Base-by-base conservation (phyloP, 2,888 invertebrate species). In the Brachyptera risi region DNA sequence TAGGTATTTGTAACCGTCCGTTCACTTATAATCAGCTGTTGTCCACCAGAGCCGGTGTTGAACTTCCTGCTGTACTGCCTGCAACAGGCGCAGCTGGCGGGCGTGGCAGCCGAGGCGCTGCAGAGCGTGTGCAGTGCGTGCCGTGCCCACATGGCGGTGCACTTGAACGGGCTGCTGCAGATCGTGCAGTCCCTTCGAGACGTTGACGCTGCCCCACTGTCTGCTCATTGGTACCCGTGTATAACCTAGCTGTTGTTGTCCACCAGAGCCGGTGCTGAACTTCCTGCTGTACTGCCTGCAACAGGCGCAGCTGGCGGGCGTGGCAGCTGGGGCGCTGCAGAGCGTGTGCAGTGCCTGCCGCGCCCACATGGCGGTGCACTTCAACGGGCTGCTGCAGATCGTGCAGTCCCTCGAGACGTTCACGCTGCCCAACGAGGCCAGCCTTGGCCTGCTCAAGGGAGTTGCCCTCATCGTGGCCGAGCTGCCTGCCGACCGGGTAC, bases 51-150 rank as follows among this genome's bases (percentile, higher is more conserved):
- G 76, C 87, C 91, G 13, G 86, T 90, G 51, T 78, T 95, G 62
- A 88, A 92, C 75, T 90, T 88, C 71, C 78, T 95, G 26, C 78
- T 93, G 47, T 80, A 80, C 42, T 87, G 89, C 61, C 76, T 94
- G 65, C 85, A 84, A 61, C 85, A 89, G 69, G 80, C 82, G 57
- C 84, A 85, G n/a, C 75, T 92, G 58, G 87, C 91, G 0, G 82
- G 84, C 15, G 88, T 90, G 0, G 90, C 96, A 1, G 93, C 96
- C 9, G 83, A 83, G 11, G 87, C 96, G 0, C 73, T 97, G 56
- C 90, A 93, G 76, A 89, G 83, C 70, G 90, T 96, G 66, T 95
- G 96, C 74, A 82, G 85, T 56, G 84, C 87, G 15, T 95, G 95
- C 71, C 84, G 88, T 44, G 78, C 81, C 58, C 87, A 89, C 69